Percentiles rank a stretch among this genome's conserved stretches.
Conservation (phyloP, 2,888 invertebrate species). For the Thyatira batis region DNA sequence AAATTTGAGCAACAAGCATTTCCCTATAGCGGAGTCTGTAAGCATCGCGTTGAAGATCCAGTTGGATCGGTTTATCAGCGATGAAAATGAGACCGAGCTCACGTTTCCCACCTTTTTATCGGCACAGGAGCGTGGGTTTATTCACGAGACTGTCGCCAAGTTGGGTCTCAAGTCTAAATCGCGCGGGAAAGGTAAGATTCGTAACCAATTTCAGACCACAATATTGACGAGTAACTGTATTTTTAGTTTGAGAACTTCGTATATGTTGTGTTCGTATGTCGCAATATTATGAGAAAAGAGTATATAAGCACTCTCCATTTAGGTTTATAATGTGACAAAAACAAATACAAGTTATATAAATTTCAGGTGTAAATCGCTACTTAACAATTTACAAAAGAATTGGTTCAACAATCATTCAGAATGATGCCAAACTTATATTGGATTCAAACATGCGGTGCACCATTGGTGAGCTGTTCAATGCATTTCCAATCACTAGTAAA, state of each 20-base stretch:
- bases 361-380: conserved; percentile 84
- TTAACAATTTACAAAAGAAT: conserved; percentile 87
- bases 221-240: conserved; percentile 12
- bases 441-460: conserved; percentile 84
- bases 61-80: conserved; percentile 70
- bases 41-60: conserved; percentile 77
- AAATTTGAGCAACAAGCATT: conserved; percentile 67
- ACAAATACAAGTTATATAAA: background rate
- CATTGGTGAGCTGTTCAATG: conserved; percentile 83
- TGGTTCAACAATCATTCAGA: conserved; percentile 85
- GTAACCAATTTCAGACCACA: conserved; percentile 4
- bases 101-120: conserved; percentile 89
- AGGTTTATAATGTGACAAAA: too few species aligned
- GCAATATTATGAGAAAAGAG: too few species aligned
- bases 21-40: conserved; percentile 76
- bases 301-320: too few species aligned
- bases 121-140: conserved; percentile 89
- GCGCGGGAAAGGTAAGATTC: conserved; percentile 86
- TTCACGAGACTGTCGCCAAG: conserved; percentile 87
- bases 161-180: conserved; percentile 91
- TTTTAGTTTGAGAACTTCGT: conserved; percentile 1
- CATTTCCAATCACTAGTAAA: conserved; percentile 85
- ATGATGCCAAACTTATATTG: conserved; percentile 85
- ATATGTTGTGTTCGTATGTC: too few species aligned
- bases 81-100: conserved; percentile 76